Evolutionary conservation across 2,888 invertebrate species (phyloP).

Genomic region (Aspidiotus rigidus): DNA sequence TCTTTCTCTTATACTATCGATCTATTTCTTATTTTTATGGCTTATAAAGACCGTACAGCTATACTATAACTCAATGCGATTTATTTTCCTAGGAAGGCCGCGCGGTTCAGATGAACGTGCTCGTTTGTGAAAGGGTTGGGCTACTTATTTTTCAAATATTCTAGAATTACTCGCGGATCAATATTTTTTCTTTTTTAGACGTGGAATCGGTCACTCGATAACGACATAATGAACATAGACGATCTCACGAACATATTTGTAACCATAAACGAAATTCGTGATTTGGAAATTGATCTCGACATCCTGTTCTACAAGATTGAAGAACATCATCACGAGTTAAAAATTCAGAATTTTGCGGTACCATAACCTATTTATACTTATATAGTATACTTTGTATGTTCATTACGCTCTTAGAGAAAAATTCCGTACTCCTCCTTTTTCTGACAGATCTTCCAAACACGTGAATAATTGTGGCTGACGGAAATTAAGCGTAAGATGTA

Average conservation of each 20-base stretch:
- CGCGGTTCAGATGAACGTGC: too few relatives aligned
- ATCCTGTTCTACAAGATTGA: constrained; percentile 21
- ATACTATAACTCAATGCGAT: too few relatives aligned
- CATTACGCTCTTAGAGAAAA: too few relatives aligned
- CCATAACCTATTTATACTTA: not conserved
- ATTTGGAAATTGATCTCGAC: not conserved
- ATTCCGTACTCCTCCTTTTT: not conserved
- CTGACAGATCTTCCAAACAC: too few relatives aligned
- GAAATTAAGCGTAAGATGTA: too few relatives aligned
- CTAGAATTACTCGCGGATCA: not conserved
- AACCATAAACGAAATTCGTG: constrained; percentile 19
- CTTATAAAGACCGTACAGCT: too few relatives aligned
- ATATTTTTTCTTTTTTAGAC: not conserved
- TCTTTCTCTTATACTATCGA: too few relatives aligned
- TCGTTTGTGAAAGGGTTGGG: not conserved
- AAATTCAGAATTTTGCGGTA: constrained; percentile 17
- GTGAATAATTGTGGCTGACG: too few relatives aligned
- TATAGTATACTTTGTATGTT: too few relatives aligned
- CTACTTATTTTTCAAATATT: not conserved
- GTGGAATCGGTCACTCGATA: not conserved
- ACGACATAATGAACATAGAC: constrained; percentile 3
- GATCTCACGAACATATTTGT: constrained; percentile 3
- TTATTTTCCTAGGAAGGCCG: too few relatives aligned
- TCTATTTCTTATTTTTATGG: too few relatives aligned
- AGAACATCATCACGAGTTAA: constrained; percentile 24